Percentiles rank a stretch among this genome's conserved stretches.
These are phyloP conservation scores for Drosophila demipolita DNA, from an alignment of 2,888 invertebrate species.

Conservation along the genomic window DNA sequence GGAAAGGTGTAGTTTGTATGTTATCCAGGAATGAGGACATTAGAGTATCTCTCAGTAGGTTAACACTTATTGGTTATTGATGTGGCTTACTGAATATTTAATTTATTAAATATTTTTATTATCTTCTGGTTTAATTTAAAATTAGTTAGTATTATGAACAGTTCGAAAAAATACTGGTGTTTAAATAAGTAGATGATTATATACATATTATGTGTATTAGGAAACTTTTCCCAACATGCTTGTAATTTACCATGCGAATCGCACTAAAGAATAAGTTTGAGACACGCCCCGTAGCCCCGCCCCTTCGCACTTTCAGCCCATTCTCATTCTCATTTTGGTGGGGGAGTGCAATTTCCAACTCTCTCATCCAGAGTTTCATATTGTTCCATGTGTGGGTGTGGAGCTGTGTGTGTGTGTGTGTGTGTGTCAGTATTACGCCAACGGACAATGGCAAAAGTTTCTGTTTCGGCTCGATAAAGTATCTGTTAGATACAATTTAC, in stretches of 20 bases:
- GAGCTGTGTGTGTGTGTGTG: neutral
- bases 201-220: neutral
- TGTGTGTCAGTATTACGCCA: slow-evolving; percentile 62
- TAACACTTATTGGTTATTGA: neutral
- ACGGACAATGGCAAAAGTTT: slow-evolving; percentile 79
- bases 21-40: no score
- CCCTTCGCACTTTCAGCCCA: neutral
- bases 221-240: slow-evolving; percentile 37
- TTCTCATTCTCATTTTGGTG: slow-evolving; percentile 51
- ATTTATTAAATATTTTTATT: neutral
- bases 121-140: neutral
- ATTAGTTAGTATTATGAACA: neutral
- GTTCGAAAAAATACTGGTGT: neutral
- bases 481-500: slow-evolving; percentile 78
- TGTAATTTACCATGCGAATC: slow-evolving; percentile 52
- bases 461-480: slow-evolving; percentile 75
- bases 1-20: neutral
- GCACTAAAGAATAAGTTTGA: slow-evolving; percentile 48
- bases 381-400: neutral
- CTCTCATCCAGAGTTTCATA: slow-evolving; percentile 35
- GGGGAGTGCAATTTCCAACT: slow-evolving; percentile 57
- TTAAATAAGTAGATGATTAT: neutral
- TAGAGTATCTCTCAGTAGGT: neutral
- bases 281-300: slow-evolving; percentile 16
- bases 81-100: neutral